Conservation (phyloP, 2,888 invertebrate species). For the Drosophila borealis region DNA sequence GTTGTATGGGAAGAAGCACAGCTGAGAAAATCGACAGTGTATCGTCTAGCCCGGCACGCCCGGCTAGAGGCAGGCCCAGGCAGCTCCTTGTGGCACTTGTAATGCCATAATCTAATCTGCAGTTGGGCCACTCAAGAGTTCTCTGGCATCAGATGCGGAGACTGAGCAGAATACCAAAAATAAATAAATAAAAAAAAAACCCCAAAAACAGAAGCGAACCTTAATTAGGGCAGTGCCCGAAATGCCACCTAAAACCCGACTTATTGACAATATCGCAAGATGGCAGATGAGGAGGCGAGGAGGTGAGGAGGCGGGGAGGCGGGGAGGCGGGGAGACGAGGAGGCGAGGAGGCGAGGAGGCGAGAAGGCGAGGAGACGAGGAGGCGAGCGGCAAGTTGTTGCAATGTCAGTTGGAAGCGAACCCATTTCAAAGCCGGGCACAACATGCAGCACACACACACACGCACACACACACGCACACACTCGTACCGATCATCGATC, state of each 20-base stretch:
- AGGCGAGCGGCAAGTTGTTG: background rate
- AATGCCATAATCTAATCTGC: constrained; percentile 1
- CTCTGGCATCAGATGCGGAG: constrained; percentile 4
- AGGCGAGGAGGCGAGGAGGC: no score
- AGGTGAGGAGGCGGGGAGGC: background rate
- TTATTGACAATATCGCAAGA: constrained; percentile 41
- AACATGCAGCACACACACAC: constrained; percentile 8
- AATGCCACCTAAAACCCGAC: constrained; percentile 46
- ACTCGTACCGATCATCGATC: constrained; percentile 67
- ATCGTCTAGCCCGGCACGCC: no score
- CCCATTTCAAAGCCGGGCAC: constrained; percentile 50
- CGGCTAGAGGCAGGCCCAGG: no score
- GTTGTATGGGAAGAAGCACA: no score
- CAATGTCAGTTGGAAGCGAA: constrained; percentile 39
- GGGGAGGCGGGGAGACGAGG: background rate
- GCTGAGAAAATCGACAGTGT: no score
- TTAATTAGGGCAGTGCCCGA: constrained; percentile 56
- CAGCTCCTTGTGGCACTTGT: no score
- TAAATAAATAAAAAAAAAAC: background rate
- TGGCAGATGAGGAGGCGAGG: background rate
- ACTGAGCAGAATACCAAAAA: background rate
- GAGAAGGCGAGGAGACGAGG: background rate
- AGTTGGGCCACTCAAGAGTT: constrained; percentile 3
- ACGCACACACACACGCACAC: background rate
- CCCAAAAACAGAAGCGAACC: constrained; percentile 38